Conservation (phyloP, 1,140 invertebrate genomes). For the Hycleus cichorii region DNA sequence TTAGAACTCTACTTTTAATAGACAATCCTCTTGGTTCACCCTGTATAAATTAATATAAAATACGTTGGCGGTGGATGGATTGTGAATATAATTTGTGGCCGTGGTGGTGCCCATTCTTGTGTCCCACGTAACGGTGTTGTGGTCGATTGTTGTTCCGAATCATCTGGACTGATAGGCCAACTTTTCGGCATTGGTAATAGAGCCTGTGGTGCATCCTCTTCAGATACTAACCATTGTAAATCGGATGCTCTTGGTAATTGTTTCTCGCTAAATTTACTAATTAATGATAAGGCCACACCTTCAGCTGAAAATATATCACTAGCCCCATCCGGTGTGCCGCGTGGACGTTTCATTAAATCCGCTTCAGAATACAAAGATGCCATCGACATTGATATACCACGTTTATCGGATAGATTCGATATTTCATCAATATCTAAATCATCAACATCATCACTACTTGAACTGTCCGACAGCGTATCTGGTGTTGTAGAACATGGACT, state of each 20-base stretch:
- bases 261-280: slow-evolving; percentile 69
- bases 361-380: slow-evolving; percentile 56
- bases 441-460: slow-evolving; percentile 49
- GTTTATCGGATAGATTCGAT: slow-evolving; percentile 41
- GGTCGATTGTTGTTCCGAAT: slow-evolving; percentile 29
- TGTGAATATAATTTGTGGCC: slow-evolving; percentile 79
- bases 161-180: slow-evolving; percentile 57
- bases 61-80: slow-evolving; percentile 63
- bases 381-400: slow-evolving; percentile 53
- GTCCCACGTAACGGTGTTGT: slow-evolving; percentile 62
- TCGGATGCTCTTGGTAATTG: slow-evolving; percentile 72
- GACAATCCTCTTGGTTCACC: not conserved
- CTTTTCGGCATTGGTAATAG: slow-evolving; percentile 69
- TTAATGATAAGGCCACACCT: slow-evolving; percentile 67
- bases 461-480: slow-evolving; percentile 42
- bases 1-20: not conserved
- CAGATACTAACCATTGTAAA: slow-evolving; percentile 75
- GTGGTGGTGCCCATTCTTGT: slow-evolving; percentile 74
- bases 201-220: slow-evolving; percentile 70
- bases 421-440: slow-evolving; percentile 47
- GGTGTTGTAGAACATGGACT: slow-evolving; percentile 49
- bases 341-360: slow-evolving; percentile 41
- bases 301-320: slow-evolving; percentile 59
- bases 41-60: slow-evolving; percentile 11
- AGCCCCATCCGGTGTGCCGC: slow-evolving; percentile 41